Conservation (phyloP, 2,888 invertebrate species). For the Pammene aurita region DNA sequence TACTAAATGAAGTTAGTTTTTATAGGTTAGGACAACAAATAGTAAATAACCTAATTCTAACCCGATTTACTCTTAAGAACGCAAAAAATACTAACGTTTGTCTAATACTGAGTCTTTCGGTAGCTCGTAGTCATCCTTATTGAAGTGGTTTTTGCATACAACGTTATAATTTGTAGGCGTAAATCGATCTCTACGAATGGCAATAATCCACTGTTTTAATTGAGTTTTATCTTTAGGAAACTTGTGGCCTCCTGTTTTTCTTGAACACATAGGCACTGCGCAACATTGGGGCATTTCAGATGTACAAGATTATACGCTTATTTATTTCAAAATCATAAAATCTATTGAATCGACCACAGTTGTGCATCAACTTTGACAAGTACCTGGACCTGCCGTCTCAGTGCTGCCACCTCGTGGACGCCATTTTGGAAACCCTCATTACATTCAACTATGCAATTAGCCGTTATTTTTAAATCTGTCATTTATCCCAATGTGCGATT, state of each 20-base stretch:
- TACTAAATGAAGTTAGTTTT: too few species aligned
- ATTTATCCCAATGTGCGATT: too few species aligned
- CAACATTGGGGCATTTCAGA: conserved; percentile 38
- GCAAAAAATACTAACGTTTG: neutral
- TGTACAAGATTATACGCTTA: too few species aligned
- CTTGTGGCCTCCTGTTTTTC: neutral
- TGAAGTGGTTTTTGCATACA: conserved; percentile 5
- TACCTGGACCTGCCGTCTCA: too few species aligned
- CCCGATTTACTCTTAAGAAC: neutral
- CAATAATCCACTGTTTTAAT: neutral
- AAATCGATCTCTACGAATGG: neutral
- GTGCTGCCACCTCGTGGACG: too few species aligned
- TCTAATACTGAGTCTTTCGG: neutral
- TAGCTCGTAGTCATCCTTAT: neutral
- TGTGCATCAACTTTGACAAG: too few species aligned
- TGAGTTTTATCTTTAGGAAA: neutral
- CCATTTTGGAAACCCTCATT: too few species aligned
- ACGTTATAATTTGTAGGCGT: neutral
- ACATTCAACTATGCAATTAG: too few species aligned
- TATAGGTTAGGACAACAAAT: neutral
- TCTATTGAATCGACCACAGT: too few species aligned
- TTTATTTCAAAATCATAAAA: too few species aligned
- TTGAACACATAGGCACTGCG: neutral
- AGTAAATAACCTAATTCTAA: too few species aligned
- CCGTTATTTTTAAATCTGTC: too few species aligned